A percentile compares a stretch with the other conserved stretches of the same genome.
Evolutionary conservation across 1,140 invertebrate genomes (phyloP).

Genomic region (Liolophura sinensis): DNA sequence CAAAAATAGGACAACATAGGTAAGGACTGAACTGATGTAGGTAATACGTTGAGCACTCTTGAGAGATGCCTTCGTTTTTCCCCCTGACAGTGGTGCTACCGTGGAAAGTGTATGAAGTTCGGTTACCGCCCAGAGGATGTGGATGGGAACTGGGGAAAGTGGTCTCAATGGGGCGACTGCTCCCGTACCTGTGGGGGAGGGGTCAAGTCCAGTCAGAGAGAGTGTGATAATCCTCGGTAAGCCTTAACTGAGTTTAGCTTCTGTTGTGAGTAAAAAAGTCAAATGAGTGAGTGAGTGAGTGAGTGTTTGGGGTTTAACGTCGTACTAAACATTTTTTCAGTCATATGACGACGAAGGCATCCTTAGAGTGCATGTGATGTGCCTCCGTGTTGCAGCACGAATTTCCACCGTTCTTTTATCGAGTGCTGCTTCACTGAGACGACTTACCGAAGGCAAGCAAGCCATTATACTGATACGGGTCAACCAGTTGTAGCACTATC

Average conservation of each 20-base stretch:
- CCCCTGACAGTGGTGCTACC: constrained; percentile 74
- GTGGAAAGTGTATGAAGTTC: constrained; percentile 73
- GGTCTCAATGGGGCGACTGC: constrained; percentile 76
- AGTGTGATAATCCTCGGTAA: constrained; percentile 76
- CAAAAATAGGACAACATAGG: neutral
- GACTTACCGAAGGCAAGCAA: no score
- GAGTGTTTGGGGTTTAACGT: no score
- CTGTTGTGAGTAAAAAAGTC: no score
- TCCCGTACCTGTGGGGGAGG: constrained; percentile 86
- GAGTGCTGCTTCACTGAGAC: no score
- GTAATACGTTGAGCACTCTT: neutral
- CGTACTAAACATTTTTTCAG: no score
- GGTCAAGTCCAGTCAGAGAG: constrained; percentile 73
- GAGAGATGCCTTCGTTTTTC: neutral
- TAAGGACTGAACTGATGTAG: neutral
- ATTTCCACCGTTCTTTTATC: no score
- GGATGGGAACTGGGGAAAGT: constrained; percentile 82
- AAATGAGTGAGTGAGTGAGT: no score
- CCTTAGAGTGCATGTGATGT: no score
- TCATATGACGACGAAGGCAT: no score
- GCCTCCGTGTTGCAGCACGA: no score
- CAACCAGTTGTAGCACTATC: no score
- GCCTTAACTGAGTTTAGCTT: neutral
- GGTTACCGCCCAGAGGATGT: constrained; percentile 62
- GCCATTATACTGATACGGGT: no score